Base-by-base conservation (phyloP, 35 echinoderm and acorn worm genomes). In the Lytechinus pictus region DNA sequence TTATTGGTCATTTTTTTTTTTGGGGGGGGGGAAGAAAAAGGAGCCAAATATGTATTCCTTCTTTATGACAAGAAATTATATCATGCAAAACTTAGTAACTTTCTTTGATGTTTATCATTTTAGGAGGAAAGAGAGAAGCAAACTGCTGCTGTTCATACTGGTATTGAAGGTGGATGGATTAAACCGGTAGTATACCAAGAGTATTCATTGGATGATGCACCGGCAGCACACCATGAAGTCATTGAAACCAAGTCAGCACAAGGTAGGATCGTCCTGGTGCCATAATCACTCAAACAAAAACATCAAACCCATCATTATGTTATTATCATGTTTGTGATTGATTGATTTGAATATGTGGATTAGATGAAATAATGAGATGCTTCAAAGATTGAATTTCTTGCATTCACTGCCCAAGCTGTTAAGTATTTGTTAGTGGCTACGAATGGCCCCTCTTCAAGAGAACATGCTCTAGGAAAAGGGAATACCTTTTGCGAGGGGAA, bases 141-240 rank as follows among this genome's bases (percentile, higher is more conserved):
- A 52, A 57, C 57, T 24, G 96, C 96, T 91, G 97, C 97, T 10
- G 89, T 97, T 10, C 86, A 94, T 28, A 86, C 97, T 16, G 98
- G 98, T 52, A 96, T 97, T 29, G 97, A 97, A 56, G 54, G 94
- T 9, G 98, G 98, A 3, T 96, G 94, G 87, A 53, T 99, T 1
- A 93, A 96, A 54, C 98, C 98, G 87, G 95, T 97, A 8, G 94
- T 99, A 53, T 97, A 66, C 14, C 96, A 97, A 14, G 96, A 99
- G 29, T 99, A 97, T 61, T 94, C 97, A 27, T 94, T 99, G 27
- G 94, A 97, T 86, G 94, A 96, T 53, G 98, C 98, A 12, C 52
- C 87, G 21, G 52, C 95, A 58, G 98, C 98, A 33, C 98, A 99
- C 79, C 86, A 94, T 53, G 97, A 99, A 24, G 95, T 99, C 86